Conservation (phyloP, 1,140 invertebrate species). For the Conopomorpha cramerella region DNA sequence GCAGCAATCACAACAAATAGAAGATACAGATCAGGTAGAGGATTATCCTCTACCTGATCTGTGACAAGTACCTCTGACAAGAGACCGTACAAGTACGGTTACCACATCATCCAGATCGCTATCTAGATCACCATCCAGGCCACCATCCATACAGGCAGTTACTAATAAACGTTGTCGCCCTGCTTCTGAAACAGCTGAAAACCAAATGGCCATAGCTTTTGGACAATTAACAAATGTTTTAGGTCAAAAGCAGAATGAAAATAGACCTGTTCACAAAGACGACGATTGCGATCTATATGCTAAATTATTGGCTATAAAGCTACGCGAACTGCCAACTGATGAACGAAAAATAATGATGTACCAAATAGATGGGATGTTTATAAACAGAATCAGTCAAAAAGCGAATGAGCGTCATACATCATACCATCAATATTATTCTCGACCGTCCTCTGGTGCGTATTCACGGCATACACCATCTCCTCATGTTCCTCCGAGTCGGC, state of each 20-base stretch:
- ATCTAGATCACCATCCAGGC: conserved; percentile 7
- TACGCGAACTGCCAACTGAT: conserved; percentile 8
- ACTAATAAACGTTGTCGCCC: conserved; percentile 10
- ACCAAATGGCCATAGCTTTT: conserved; percentile 11
- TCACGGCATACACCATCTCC: conserved; percentile 6
- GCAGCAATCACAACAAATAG: conserved; percentile 1
- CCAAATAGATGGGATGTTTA: conserved; percentile 13
- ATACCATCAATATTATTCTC: conserved; percentile 10
- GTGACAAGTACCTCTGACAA: no score
- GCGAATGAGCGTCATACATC: conserved; percentile 9
- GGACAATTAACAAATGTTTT: conserved; percentile 11
- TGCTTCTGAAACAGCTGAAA: conserved; percentile 11
- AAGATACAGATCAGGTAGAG: conserved; percentile 1
- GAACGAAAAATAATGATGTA: conserved; percentile 9
- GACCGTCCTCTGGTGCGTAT: conserved; percentile 10
- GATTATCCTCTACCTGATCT: no score
- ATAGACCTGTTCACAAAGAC: conserved; percentile 9
- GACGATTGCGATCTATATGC: conserved; percentile 5
- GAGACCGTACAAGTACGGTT: neutral
- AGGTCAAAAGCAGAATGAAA: conserved; percentile 4
- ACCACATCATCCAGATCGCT: neutral
- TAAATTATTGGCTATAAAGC: neutral
- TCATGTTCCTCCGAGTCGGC: conserved; percentile 3
- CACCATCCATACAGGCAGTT: conserved; percentile 3
- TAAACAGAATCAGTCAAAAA: conserved; percentile 11